Evolutionary conservation across 2,888 invertebrate genomes (phyloP).

Genomic region (Andrena camellia): DNA sequence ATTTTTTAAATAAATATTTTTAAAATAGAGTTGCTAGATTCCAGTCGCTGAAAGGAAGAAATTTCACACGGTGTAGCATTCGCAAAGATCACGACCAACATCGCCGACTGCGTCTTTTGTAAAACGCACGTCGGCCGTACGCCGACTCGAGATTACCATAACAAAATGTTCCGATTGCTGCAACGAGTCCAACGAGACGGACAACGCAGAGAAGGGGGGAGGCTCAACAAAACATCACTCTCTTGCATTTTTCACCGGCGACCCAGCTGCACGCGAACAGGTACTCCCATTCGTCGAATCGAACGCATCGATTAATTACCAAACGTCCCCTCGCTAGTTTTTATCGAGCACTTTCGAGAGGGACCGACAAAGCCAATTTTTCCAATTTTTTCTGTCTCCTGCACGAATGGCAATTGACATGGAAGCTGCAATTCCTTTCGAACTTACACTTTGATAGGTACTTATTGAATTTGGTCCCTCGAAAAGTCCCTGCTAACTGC

Average conservation of each 20-base stretch:
- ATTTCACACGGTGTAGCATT: slow-evolving; percentile 29
- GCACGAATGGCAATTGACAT: background rate
- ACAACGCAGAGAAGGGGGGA: background rate
- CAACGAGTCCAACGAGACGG: slow-evolving; percentile 23
- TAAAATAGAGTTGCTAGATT: background rate
- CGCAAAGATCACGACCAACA: slow-evolving; percentile 28
- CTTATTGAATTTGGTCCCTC: no score
- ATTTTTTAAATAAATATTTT: background rate
- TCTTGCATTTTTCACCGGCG: slow-evolving; percentile 10
- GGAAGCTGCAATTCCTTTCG: background rate
- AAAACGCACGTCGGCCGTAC: background rate
- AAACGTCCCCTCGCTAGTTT: background rate
- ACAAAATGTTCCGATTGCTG: slow-evolving; percentile 57
- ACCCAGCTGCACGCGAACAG: slow-evolving; percentile 29
- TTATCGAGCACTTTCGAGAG: background rate
- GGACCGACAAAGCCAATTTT: background rate
- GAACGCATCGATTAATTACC: slow-evolving; percentile 1
- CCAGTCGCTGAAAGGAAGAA: background rate
- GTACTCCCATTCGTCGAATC: slow-evolving; percentile 38
- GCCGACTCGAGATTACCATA: slow-evolving; percentile 47
- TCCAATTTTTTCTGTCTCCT: background rate
- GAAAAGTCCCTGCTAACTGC: no score
- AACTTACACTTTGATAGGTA: no score
- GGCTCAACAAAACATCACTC: slow-evolving; percentile 10
- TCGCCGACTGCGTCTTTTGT: slow-evolving; percentile 30